Evolutionary conservation across 2,113 vertebrate species (phyloP).

Genomic region (Xyliphius kryptos): DNA sequence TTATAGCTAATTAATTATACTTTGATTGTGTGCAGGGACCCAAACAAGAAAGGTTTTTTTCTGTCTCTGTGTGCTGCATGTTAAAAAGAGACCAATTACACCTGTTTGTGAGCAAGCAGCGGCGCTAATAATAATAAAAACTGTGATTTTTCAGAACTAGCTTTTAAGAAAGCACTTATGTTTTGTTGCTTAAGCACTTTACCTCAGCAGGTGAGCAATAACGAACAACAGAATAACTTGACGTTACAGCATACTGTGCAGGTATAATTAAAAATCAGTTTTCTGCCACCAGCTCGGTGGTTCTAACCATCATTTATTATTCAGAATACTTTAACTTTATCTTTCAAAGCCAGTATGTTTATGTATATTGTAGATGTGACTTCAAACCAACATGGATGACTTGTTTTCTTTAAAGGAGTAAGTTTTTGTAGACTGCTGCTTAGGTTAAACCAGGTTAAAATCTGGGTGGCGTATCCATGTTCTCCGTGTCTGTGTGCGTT

Average conservation of each 20-base stretch:
- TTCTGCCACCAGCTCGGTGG: background rate
- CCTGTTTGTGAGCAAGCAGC: background rate
- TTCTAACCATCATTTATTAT: no score
- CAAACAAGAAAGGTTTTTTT: background rate
- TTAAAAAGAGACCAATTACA: constrained; percentile 2
- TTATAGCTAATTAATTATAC: constrained; percentile 41
- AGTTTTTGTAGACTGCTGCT: no score
- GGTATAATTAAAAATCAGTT: constrained; percentile 1
- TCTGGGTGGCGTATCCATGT: no score
- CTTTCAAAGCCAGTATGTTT: no score
- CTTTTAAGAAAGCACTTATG: background rate
- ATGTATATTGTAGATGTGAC: no score
- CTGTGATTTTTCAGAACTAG: background rate
- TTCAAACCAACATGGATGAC: no score
- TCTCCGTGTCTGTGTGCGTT: no score
- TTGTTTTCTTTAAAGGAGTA: no score
- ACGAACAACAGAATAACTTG: background rate
- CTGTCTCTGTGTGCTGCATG: constrained; percentile 27
- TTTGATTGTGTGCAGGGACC: constrained; percentile 29
- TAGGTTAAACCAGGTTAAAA: no score
- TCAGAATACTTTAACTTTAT: no score
- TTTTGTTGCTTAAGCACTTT: background rate
- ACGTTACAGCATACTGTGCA: background rate
- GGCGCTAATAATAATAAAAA: background rate
- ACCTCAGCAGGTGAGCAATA: constrained; percentile 17